Conservation (phyloP, 2,113 vertebrate genomes). For the Dipodomys spectabilis region DNA sequence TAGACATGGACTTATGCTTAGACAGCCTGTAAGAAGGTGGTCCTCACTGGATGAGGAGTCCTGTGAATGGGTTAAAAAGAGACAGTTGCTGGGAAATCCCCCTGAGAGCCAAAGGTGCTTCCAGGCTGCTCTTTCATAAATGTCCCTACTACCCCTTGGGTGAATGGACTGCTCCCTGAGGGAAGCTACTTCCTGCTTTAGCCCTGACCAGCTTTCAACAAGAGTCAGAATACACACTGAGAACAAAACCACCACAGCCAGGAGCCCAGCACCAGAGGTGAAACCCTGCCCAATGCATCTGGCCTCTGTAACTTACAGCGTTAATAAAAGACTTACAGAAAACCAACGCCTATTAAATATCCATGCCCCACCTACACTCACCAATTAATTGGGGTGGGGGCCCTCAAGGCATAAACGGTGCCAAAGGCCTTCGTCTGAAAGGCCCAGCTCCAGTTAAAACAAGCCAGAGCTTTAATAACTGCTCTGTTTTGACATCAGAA, state of each 20-base stretch:
- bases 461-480: slow-evolving; percentile 39
- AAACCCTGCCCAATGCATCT: slow-evolving; percentile 12
- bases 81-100: not conserved
- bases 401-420: slow-evolving; percentile 24
- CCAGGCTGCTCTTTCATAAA: slow-evolving; percentile 7
- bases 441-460: slow-evolving; percentile 62
- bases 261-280: slow-evolving; percentile 32
- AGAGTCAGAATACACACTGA: slow-evolving; percentile 4
- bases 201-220: slow-evolving; percentile 33
- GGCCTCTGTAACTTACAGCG: not conserved
- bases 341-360: slow-evolving; percentile 50
- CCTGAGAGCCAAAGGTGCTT: not conserved
- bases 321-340: slow-evolving; percentile 63
- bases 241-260: not conserved
- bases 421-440: slow-evolving; percentile 52
- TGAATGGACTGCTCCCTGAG: not conserved
- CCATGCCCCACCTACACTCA: slow-evolving; percentile 12
- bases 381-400: slow-evolving; percentile 35
- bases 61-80: not conserved
- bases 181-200: not conserved
- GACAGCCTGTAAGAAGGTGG: not conserved
- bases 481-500: slow-evolving; percentile 54
- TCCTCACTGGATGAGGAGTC: not conserved
- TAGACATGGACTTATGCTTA: not conserved
- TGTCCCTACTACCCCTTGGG: not conserved